A percentile compares a stretch with the other conserved stretches of the same genome.
These are phyloP conservation scores for Pocillopora meandrina DNA, from an alignment of 92 coral and sea anemone genomes.

Conservation along the genomic window DNA sequence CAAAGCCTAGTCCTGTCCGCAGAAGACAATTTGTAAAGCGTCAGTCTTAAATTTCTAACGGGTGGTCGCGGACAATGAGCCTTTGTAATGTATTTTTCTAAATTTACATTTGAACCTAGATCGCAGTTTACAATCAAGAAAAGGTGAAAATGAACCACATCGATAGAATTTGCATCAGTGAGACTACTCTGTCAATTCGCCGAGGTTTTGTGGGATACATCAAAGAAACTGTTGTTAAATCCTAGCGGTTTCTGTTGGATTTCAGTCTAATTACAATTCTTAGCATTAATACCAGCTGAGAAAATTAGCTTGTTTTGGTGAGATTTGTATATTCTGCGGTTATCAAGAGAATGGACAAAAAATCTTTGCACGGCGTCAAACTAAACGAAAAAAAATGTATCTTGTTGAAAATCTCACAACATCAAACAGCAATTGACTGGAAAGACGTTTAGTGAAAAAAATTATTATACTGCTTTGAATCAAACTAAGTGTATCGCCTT, in stretches of 20 bases:
- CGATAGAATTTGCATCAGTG: too few relatives aligned
- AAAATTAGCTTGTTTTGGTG: conserved; percentile 42
- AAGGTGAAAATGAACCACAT: too few relatives aligned
- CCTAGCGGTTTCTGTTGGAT: neutral
- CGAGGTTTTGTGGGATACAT: neutral
- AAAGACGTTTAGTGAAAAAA: too few relatives aligned
- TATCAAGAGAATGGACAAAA: too few relatives aligned
- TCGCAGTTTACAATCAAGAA: neutral
- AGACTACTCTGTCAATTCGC: neutral
- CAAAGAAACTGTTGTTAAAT: neutral
- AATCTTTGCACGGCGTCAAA: too few relatives aligned
- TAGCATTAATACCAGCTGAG: neutral
- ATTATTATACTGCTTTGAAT: too few relatives aligned
- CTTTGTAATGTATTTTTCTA: neutral
- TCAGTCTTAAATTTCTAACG: neutral
- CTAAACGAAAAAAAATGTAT: too few relatives aligned
- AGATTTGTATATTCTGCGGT: too few relatives aligned
- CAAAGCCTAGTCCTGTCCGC: neutral
- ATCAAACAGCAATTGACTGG: too few relatives aligned
- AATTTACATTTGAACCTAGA: neutral
- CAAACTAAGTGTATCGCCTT: too few relatives aligned
- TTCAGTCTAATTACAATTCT: neutral
- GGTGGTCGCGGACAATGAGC: neutral
- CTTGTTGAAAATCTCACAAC: too few relatives aligned
- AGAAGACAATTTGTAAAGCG: neutral